Evolutionary conservation across 2,113 vertebrate genomes (phyloP).

Genomic region (human (Homo sapiens)): GRCh38 chr6:169672001-169672500

Average conservation of each 20-base stretch:
- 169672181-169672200: too few species aligned
- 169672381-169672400: conserved; percentile 86
- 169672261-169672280: conserved; percentile 79
- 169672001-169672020: background rate
- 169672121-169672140: background rate
- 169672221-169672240: rapidly evolving
- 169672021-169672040: rapidly evolving
- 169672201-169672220: rapidly evolving
- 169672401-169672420: conserved; percentile 12
- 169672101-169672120: background rate
- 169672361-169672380: conserved; percentile 87
- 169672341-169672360: conserved; percentile 88
- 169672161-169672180: too few species aligned
- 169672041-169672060: rapidly evolving
- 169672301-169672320: conserved; percentile 90
- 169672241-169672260: conserved; percentile 81
- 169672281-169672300: conserved; percentile 90
- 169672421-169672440: background rate
- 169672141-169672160: too few species aligned
- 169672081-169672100: rapidly evolving
- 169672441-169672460: background rate
- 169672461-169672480: background rate
- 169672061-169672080: rapidly evolving
- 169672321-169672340: conserved; percentile 81
- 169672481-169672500: background rate